These are phyloP conservation scores for Leucophenga montana DNA, from an alignment of 2,888 invertebrate species.

Conservation along the genomic window DNA sequence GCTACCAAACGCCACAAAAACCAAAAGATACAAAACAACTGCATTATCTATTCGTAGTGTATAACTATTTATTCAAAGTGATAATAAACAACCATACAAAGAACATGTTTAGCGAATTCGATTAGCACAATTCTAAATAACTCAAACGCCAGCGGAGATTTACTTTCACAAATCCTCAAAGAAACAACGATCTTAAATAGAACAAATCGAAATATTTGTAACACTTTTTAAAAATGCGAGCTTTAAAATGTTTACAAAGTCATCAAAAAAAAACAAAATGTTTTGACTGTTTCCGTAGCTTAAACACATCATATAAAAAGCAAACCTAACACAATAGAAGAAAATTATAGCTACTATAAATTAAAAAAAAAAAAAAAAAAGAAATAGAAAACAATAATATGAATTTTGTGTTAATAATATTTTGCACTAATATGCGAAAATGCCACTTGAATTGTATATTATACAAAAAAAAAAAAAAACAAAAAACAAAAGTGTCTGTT, in stretches of 20 bases:
- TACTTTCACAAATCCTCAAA: background rate
- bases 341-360: constrained; percentile 17
- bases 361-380: background rate
- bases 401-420: background rate
- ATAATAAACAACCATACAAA: background rate
- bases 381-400: background rate
- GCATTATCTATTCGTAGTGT: no score
- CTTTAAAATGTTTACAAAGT: no score
- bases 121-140: background rate
- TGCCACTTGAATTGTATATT: constrained; percentile 35
- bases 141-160: no score
- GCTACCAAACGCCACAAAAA: no score
- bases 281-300: background rate
- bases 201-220: background rate
- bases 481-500: constrained; percentile 36
- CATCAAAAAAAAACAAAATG: constrained; percentile 1
- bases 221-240: no score
- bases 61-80: background rate
- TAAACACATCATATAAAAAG: background rate
- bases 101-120: background rate
- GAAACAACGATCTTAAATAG: background rate
- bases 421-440: constrained; percentile 26
- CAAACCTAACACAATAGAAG: background rate
- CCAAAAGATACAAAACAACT: no score
- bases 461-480: background rate